phyloP scores from a whole-genome alignment of 2,113 vertebrate species.

The Aythya baeri region DNA sequence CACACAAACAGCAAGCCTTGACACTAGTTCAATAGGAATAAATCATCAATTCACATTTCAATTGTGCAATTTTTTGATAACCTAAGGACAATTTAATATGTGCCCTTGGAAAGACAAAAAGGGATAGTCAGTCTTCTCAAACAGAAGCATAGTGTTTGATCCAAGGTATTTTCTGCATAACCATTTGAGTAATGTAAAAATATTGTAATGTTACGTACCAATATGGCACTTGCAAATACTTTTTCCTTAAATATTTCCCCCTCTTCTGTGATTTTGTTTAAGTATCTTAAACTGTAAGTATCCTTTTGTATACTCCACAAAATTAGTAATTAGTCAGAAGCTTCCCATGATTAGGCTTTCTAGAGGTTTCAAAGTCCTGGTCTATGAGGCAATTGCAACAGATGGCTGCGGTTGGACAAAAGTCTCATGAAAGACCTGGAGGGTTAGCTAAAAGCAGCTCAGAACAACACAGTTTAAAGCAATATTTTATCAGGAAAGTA shows the following conservation, averaged over 20 bases:
- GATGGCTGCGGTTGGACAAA: background rate
- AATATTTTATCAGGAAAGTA: background rate
- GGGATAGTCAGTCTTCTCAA: background rate
- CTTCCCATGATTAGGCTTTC: background rate
- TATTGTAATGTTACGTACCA: background rate
- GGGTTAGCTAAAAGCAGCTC: background rate
- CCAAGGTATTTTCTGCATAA: background rate
- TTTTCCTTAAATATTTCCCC: background rate
- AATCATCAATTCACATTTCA: background rate
- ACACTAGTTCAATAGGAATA: background rate
- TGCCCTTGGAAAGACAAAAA: background rate
- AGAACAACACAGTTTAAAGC: background rate
- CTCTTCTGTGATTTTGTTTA: background rate
- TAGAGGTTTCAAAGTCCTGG: background rate
- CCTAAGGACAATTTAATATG: background rate
- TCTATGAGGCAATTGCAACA: fast-evolving
- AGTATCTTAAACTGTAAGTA: background rate
- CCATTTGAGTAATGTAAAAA: background rate
- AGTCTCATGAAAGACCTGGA: background rate
- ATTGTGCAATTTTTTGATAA: background rate
- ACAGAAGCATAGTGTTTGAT: background rate
- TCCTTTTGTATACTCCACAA: background rate
- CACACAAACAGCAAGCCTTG: background rate
- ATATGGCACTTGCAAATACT: background rate
- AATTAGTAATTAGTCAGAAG: background rate